Evolutionary conservation across 2,113 vertebrate genomes (phyloP), one percentile per base, ranked within the genome.

Genomic region (Polypterus senegalus): DNA sequence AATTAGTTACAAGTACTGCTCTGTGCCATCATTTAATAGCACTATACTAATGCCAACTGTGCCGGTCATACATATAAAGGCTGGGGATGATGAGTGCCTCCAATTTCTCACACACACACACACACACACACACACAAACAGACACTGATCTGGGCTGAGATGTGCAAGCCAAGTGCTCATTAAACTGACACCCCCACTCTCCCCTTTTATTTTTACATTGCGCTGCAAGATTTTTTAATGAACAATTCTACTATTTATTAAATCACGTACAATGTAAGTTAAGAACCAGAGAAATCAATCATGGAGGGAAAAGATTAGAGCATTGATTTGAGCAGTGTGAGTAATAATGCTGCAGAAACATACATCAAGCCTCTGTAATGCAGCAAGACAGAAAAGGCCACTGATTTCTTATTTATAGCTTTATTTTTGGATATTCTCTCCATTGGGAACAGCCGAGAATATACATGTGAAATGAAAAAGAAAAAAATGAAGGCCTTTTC

Each of bases 371-470:
- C 57, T 60, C 70, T 64, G 74, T 78, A 89, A 88, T 79, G 67
- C 67, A 76, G 63, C 57, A 73, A 75, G 82, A 85, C 73, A 83
- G 74, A 79, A 85, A 83, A 78, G 72, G 73, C 74, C 71, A 77
- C 72, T 77, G 75, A 83, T 84, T 88, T 87, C 74, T 88, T 84
- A 87, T 88, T 86, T 89, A 88, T 81, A 71, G 76, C 61, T 71
- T 80, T 84, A 87, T 81, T 87, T 86, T 76, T 75, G 77, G 75
- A 73, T 70, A 68, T 66, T 72, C 53, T 56, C 69, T 79, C 81
- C 81, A 74, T 59, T 3, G 70, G 75, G 74, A 66, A 58, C 70
- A 70, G 67, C 63, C 54, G 46, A 72, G 70, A 74, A 74, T 77
- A 77, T 68, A 71, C 66, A 69, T 8, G 58, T 65, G 74, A 77